Percentiles rank a stretch among this genome's conserved stretches.
Conservation (phyloP, 1,140 invertebrate genomes). For the Drosophila bipectinata region DNA sequence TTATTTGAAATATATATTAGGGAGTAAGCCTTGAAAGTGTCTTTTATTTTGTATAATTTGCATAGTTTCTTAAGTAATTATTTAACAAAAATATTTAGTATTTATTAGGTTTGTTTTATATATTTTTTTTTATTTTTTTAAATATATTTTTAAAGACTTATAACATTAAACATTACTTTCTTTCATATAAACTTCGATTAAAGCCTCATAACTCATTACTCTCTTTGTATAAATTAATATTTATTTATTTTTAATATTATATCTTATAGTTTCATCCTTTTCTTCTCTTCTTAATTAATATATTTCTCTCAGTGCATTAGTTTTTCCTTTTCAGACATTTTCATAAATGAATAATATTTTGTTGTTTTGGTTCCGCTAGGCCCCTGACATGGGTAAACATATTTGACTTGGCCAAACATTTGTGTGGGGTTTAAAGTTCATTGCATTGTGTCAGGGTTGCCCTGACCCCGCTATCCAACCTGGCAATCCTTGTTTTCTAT, state of each 20-base stretch:
- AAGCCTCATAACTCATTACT: too few relatives aligned
- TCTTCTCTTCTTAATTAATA: not conserved
- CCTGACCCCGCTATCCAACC: not conserved
- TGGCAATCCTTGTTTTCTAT: conserved; percentile 38
- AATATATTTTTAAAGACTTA: too few relatives aligned
- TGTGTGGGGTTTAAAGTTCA: conserved; percentile 63
- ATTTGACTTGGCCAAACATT: conserved; percentile 52
- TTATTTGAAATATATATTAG: too few relatives aligned
- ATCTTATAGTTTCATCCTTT: not conserved
- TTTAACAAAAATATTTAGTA: not conserved
- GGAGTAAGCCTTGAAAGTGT: too few relatives aligned
- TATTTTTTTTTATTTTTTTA: not conserved
- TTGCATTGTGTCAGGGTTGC: conserved; percentile 57
- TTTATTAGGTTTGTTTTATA: not conserved
- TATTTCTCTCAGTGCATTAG: conserved; percentile 2
- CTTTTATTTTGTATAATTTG: not conserved
- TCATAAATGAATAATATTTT: conserved; percentile 48
- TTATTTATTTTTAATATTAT: not conserved
- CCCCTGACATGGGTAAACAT: conserved; percentile 66
- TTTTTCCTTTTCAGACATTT: conserved; percentile 15
- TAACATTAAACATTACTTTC: too few relatives aligned
- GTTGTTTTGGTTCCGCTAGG: conserved; percentile 30
- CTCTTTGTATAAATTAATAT: too few relatives aligned
- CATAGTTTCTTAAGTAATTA: not conserved
- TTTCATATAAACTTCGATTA: too few relatives aligned